Evolutionary conservation across 2,797 vertebrate species (phyloP).

Genomic region (Pteronotus mesoamericanus): DNA sequence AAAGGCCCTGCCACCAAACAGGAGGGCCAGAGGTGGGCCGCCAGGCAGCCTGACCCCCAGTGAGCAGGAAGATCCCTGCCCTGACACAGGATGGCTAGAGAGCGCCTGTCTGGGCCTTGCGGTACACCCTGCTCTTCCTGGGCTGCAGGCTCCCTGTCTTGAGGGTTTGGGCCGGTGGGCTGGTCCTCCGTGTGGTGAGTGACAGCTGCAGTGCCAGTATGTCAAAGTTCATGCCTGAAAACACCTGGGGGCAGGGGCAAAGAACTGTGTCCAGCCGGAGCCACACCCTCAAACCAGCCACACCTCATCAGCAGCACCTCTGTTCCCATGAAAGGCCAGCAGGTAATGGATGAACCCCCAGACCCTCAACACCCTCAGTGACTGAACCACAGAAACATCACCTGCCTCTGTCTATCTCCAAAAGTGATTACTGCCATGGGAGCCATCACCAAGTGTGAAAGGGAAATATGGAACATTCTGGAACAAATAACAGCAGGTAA

Average conservation of each 20-base stretch:
- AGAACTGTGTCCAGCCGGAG: too few species aligned
- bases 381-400: not conserved
- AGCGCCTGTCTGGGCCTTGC: too few species aligned
- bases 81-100: not conserved
- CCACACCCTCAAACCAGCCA: not conserved
- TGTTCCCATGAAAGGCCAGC: not conserved
- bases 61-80: accelerated
- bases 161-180: not conserved
- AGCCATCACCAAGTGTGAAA: not conserved
- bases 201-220: accelerated
- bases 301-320: not conserved
- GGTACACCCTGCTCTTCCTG: accelerated
- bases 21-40: not conserved
- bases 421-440: not conserved
- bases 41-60: not conserved
- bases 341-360: too few species aligned
- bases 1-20: not conserved
- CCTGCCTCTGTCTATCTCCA: not conserved
- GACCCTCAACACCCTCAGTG: not conserved
- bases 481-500: not conserved
- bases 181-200: not conserved
- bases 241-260: accelerated
- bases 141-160: not conserved
- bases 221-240: accelerated
- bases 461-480: not conserved